Conservation (phyloP, 2,797 vertebrate species). For the Mallotus villosus region DNA sequence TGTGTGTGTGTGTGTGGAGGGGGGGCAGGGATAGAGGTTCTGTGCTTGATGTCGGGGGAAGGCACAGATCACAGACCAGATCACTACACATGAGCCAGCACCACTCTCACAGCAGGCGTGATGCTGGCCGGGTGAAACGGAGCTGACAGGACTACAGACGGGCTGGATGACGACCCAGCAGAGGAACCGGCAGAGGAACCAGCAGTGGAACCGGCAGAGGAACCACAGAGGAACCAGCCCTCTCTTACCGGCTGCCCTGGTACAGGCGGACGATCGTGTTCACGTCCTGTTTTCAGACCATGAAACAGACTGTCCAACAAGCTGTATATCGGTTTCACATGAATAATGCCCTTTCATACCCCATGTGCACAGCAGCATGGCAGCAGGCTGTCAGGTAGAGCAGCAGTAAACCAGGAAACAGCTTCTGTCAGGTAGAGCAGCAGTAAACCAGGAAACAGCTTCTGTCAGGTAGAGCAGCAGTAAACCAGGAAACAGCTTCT, state of each 20-base stretch:
- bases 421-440: background rate
- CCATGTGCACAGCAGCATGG: too few species aligned
- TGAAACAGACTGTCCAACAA: background rate
- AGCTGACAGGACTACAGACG: too few species aligned
- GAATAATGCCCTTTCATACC: background rate
- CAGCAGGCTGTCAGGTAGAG: background rate
- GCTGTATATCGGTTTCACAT: background rate
- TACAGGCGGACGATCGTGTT: background rate
- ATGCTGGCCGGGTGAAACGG: background rate
- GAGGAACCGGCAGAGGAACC: background rate
- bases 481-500: background rate
- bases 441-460: background rate
- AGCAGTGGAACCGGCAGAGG: background rate
- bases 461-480: background rate
- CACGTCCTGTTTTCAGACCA: background rate
- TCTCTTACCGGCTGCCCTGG: background rate
- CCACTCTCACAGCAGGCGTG: background rate
- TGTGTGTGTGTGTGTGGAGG: too few species aligned
- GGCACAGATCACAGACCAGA: slow-evolving; percentile 13
- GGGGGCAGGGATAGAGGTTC: background rate
- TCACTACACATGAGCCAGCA: background rate
- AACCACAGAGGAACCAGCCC: background rate
- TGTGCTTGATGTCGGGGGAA: slow-evolving; percentile 10
- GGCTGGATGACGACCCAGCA: too few species aligned
- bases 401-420: background rate